Evolutionary conservation across 2,888 invertebrate species (phyloP).

Genomic region (Sesia apiformis): DNA sequence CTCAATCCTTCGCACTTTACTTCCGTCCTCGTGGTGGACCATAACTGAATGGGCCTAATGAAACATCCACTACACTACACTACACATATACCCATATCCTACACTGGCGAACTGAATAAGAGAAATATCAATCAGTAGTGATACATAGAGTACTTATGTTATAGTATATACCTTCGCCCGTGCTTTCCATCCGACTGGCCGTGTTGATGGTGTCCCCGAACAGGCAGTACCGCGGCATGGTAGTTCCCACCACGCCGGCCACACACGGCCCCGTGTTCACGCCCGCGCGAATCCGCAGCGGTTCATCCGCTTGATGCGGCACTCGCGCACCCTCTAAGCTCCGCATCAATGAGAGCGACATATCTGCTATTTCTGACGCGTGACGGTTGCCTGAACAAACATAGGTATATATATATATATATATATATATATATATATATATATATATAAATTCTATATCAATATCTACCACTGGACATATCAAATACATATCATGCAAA

Average conservation of each 20-base stretch:
- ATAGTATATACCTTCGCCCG: slow-evolving; percentile 52
- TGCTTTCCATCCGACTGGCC: slow-evolving; percentile 78
- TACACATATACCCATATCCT: not conserved
- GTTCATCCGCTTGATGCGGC: slow-evolving; percentile 65
- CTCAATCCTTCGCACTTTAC: too few species aligned
- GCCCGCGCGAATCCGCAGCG: slow-evolving; percentile 70
- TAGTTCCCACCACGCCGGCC: slow-evolving; percentile 77
- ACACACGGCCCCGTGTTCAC: slow-evolving; percentile 79
- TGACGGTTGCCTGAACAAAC: slow-evolving; percentile 59
- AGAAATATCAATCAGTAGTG: not conserved
- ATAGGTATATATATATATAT: too few species aligned
- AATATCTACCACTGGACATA: too few species aligned
- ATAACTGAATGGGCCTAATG: too few species aligned
- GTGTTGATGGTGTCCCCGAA: slow-evolving; percentile 79
- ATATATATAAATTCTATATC: too few species aligned
- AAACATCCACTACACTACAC: too few species aligned
- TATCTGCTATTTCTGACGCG: slow-evolving; percentile 76
- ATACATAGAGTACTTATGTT: too few species aligned
- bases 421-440: too few species aligned
- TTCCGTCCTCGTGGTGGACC: too few species aligned
- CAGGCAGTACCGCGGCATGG: slow-evolving; percentile 77
- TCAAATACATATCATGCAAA: too few species aligned
- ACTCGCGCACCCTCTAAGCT: slow-evolving; percentile 68
- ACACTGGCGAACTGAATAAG: not conserved
- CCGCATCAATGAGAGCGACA: slow-evolving; percentile 72